Base-by-base conservation (phyloP, 2,113 vertebrate species). In the Noturus placidus region DNA sequence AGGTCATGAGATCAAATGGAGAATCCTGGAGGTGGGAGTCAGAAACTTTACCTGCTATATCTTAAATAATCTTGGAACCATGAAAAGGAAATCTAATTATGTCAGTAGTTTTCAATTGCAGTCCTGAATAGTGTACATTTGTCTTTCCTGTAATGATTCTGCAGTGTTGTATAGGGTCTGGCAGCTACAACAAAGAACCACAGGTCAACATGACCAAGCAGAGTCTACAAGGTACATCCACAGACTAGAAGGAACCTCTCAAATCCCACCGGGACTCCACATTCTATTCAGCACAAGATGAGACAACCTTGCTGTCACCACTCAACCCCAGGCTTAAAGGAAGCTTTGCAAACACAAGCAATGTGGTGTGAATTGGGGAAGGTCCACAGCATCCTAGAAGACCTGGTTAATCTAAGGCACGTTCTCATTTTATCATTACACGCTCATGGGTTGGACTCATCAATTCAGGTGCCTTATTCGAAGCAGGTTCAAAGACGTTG, bases 381-480 rank as follows among this genome's bases (percentile, higher is more conserved):
- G 82, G 88, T 88, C 59, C 83, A 5, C 27, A 27, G 61, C 30
- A 38, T 92, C 92, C 91, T 92, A 33, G 57, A 90, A 92, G 93
- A 84, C 86, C 70, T 1, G 30, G 57, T 61, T 92, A 92, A 93
- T 93, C 89, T 93, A 87, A 91, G 91, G 89, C 77, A 86, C 91
- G 91, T 92, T 93, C 92, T 84, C 89, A 65, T 92, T 92, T 92
- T 91, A 92, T 93, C 87, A 80, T 88, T 90, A 89, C 14, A 91
- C 89, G 90, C 89, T 84, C 86, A 91, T 93, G 92, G 94, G 91
- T 92, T 9, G 92, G 92, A 91, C 92, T 92, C 59, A 1, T 90
- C 92, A 93, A 93, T 93, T 93, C 93, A 94, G 94, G 93, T 93
- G 91, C 82, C 93, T 92, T 93, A 87, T 65, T 92, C 90, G 92